These are phyloP conservation scores for Periophthalmodon schlosseri DNA, from an alignment of 2,113 vertebrate genomes.

Conservation along the genomic window DNA sequence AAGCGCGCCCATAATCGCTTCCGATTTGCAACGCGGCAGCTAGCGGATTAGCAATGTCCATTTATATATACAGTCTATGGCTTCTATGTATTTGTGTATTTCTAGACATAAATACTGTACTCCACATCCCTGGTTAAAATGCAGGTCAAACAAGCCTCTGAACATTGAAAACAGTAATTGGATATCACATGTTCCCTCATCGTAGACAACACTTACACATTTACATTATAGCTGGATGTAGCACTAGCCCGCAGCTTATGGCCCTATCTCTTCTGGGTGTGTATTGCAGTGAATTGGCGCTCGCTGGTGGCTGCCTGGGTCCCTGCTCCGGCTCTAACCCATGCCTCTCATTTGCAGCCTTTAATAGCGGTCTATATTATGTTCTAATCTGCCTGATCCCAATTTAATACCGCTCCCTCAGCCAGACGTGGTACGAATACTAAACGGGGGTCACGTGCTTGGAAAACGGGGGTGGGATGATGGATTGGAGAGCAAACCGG, in stretches of 20 bases:
- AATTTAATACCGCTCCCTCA: conserved; percentile 92
- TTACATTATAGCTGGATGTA: neutral
- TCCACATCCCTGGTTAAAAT: neutral
- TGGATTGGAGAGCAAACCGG: conserved; percentile 44
- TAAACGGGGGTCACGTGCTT: conserved; percentile 71
- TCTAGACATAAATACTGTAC: neutral
- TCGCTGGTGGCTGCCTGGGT: conserved; percentile 42
- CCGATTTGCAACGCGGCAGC: too few relatives aligned
- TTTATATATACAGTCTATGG: too few relatives aligned
- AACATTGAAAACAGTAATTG: neutral
- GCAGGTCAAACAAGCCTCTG: neutral
- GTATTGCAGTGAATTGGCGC: conserved; percentile 62
- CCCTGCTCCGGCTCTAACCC: conserved; percentile 74
- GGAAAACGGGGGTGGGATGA: conserved; percentile 33
- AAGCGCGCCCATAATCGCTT: too few relatives aligned
- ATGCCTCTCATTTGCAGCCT: conserved; percentile 92
- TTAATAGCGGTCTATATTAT: conserved; percentile 93
- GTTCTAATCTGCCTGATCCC: conserved; percentile 98
- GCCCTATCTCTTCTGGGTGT: conserved; percentile 44
- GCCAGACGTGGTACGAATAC: conserved; percentile 81
- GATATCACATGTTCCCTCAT: neutral
- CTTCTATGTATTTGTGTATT: neutral
- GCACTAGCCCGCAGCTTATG: neutral
- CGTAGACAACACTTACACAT: neutral
- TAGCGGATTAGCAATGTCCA: too few relatives aligned